phyloP scores from a whole-genome alignment of 2,797 vertebrate genomes.

The Aphelocoma californica region DNA sequence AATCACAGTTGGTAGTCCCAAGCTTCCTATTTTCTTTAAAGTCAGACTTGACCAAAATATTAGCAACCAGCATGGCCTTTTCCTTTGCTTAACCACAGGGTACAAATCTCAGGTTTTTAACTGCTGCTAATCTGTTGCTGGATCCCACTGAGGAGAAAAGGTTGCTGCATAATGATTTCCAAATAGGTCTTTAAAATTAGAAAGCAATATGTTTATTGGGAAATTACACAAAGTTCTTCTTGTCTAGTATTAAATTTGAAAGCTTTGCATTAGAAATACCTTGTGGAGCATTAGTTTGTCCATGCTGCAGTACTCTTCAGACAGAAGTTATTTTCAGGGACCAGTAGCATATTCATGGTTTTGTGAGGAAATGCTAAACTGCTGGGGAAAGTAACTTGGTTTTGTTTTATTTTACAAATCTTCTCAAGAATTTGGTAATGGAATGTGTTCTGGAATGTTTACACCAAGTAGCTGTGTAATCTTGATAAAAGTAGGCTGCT shows the following conservation, averaged over 20 bases:
- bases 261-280: background rate
- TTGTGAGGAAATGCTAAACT: background rate
- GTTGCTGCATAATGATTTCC: slow-evolving; percentile 27
- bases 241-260: background rate
- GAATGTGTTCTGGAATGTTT: background rate
- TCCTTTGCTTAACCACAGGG: slow-evolving; percentile 17
- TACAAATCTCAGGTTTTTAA: slow-evolving; percentile 9
- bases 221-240: background rate
- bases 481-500: background rate
- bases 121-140: slow-evolving; percentile 41
- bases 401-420: background rate
- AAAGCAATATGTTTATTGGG: background rate
- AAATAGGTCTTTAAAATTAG: slow-evolving; percentile 11
- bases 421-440: background rate
- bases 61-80: background rate
- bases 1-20: background rate
- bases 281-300: background rate
- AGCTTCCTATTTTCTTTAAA: slow-evolving; percentile 3
- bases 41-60: slow-evolving; percentile 1
- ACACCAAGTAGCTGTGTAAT: background rate
- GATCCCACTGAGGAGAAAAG: slow-evolving; percentile 45
- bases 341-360: background rate
- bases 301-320: background rate
- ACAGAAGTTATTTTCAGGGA: background rate
- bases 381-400: background rate